phyloP scores from a whole-genome alignment of 2,113 vertebrate genomes.

The Muscicapa adusta region DNA sequence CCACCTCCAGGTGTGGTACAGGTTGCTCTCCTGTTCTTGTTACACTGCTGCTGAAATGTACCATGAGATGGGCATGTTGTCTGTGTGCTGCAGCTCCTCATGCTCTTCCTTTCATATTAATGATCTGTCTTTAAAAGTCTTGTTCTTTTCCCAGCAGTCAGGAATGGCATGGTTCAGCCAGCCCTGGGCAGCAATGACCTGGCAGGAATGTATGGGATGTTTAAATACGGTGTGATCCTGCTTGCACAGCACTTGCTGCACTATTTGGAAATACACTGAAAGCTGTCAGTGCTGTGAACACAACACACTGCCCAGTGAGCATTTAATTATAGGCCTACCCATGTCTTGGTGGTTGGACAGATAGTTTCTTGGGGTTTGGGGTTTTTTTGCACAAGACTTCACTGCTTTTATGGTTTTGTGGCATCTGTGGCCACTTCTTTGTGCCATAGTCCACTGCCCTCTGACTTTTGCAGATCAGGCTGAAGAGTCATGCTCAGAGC shows the following conservation, averaged over 20 bases:
- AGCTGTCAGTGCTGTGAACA: neutral
- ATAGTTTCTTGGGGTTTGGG: neutral
- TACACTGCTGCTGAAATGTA: accelerated
- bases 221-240: neutral
- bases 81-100: neutral
- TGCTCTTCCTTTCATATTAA: neutral
- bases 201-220: neutral
- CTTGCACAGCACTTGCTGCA: neutral
- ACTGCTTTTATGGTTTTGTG: neutral
- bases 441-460: neutral
- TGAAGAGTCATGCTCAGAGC: neutral
- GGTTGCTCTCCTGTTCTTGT: neutral
- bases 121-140: neutral
- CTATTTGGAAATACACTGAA: accelerated
- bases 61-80: neutral
- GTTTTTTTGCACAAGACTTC: neutral
- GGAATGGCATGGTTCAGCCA: neutral
- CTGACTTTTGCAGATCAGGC: neutral
- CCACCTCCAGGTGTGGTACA: neutral
- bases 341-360: neutral
- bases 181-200: neutral
- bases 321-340: neutral
- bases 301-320: neutral
- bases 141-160: neutral
- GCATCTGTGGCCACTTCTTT: neutral